Evolutionary conservation across 2,113 vertebrate species (phyloP), one percentile per base, ranked within the genome.

Genomic region (Sula dactylatra): DNA sequence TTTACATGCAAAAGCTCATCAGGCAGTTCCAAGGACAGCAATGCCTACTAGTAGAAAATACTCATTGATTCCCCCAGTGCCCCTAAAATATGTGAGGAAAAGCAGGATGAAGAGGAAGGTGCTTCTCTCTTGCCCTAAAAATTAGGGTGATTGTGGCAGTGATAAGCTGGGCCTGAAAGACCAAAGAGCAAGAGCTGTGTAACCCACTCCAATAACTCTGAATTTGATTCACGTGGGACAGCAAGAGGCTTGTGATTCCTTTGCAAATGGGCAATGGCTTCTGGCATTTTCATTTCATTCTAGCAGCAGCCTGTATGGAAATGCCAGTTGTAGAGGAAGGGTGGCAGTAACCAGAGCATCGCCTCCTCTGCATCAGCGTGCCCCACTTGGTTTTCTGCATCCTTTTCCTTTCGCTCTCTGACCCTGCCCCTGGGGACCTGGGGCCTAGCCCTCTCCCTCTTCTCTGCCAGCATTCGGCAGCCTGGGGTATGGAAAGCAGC

Each of bases 31-130:
- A 52, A 67, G 31, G 32, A 11, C 26, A 70, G 12, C 6, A 4
- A 24, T 6, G 5, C 16, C 44, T 73, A 17, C 40, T 58, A 14
- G 27, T 7, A 45, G 32, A 56, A 86, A 93, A 67, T 67, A 38
- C 8, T 74, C 4, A 2, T 14, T 4, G 1, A 24, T 71, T 67
- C 21, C 6, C 19, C 17, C 4, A 0, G 69, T 54, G 8, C 18
- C 14, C 21, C 32, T 54, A 49, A 45, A 89, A 38, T 45, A 67
- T 5, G 26, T 20, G 44, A 59, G 44, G 47, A 58, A 73, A 11
- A 64, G 34, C 16, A 50, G 36, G 20, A 47, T 40, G 13, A 26
- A 26, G 49, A 45, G 4, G 29, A 44, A 93, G 26, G 7, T 38
- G 9, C n/a, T 71, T 62, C 31, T 42, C 42, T 78, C 21, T 85